These are phyloP conservation scores for Tetraneura akinire DNA, from an alignment of 1,140 invertebrate genomes.

Conservation along the genomic window DNA sequence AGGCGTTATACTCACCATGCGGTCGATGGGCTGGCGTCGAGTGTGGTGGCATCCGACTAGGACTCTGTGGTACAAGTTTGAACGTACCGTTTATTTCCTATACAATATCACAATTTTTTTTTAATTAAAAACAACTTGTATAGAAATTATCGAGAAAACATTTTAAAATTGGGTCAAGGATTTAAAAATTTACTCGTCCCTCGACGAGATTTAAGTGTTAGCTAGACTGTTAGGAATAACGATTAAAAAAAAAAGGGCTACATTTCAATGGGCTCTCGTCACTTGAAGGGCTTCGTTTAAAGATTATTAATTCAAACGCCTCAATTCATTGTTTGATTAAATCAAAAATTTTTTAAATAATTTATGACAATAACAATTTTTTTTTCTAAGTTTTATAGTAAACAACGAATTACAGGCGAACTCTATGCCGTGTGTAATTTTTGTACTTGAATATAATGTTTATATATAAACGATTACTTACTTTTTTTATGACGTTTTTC, in stretches of 20 bases:
- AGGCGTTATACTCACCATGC: slow-evolving; percentile 3
- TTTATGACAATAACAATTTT: not conserved
- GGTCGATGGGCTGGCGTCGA: slow-evolving; percentile 36
- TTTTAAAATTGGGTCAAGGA: slow-evolving; percentile 19
- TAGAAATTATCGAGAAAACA: not conserved
- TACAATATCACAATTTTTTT: slow-evolving; percentile 16
- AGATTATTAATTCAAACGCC: not conserved
- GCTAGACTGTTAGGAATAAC: too few relatives aligned
- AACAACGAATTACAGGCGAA: too few relatives aligned
- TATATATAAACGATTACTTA: slow-evolving; percentile 58
- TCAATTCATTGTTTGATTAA: not conserved
- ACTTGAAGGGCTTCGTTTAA: slow-evolving; percentile 28
- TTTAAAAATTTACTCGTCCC: not conserved
- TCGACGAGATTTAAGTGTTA: slow-evolving; percentile 17
- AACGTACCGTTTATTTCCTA: slow-evolving; percentile 62
- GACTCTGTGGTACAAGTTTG: slow-evolving; percentile 61
- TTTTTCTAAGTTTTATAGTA: too few relatives aligned
- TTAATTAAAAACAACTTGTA: not conserved
- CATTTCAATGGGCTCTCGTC: slow-evolving; percentile 46
- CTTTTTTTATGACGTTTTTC: slow-evolving; percentile 66
- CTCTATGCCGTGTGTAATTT: too few relatives aligned
- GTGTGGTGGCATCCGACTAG: slow-evolving; percentile 58
- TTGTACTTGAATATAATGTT: not conserved
- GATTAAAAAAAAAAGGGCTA: slow-evolving; percentile 1
- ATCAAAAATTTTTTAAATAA: not conserved